Evolutionary conservation across 1,140 invertebrate species (phyloP).

Genomic region (Lucilia cuprina): DNA sequence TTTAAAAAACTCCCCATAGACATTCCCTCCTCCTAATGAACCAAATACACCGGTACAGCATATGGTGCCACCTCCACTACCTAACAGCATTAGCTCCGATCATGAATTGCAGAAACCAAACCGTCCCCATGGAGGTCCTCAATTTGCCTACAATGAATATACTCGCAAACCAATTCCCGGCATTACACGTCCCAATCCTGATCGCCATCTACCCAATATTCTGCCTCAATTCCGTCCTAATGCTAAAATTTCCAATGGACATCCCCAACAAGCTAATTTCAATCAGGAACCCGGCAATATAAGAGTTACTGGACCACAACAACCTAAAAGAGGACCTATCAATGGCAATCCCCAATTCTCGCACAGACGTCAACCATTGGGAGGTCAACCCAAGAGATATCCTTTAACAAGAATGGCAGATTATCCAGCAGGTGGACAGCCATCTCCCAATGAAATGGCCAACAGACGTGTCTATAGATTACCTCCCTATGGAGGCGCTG

Average conservation of each 20-base stretch:
- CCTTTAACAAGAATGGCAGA: conserved; percentile 53
- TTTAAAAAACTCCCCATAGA: conserved; percentile 40
- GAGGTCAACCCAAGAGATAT: conserved; percentile 46
- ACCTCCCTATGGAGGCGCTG: conserved; percentile 47
- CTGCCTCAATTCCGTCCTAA: conserved; percentile 76
- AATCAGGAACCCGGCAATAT: conserved; percentile 59
- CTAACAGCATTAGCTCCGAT: conserved; percentile 43
- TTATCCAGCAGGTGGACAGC: conserved; percentile 38
- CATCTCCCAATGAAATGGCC: conserved; percentile 42
- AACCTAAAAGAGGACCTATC: conserved; percentile 44
- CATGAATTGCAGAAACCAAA: conserved; percentile 37
- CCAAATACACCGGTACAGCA: conserved; percentile 46
- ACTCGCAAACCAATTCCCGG: conserved; percentile 58
- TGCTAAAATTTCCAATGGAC: conserved; percentile 67
- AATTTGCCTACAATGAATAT: conserved; percentile 57
- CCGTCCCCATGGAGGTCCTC: conserved; percentile 49
- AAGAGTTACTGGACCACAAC: conserved; percentile 54
- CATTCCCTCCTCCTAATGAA: conserved; percentile 48
- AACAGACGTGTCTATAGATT: conserved; percentile 56
- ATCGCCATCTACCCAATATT: conserved; percentile 71
- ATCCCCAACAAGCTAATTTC: conserved; percentile 56
- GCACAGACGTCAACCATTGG: conserved; percentile 48
- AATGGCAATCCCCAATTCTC: conserved; percentile 58
- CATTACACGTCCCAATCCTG: conserved; percentile 62
- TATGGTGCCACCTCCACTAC: conserved; percentile 51